Evolutionary conservation across 2,113 vertebrate species (phyloP), one percentile per base, ranked within the genome.

Genomic region (Rhynchomys soricoides): DNA sequence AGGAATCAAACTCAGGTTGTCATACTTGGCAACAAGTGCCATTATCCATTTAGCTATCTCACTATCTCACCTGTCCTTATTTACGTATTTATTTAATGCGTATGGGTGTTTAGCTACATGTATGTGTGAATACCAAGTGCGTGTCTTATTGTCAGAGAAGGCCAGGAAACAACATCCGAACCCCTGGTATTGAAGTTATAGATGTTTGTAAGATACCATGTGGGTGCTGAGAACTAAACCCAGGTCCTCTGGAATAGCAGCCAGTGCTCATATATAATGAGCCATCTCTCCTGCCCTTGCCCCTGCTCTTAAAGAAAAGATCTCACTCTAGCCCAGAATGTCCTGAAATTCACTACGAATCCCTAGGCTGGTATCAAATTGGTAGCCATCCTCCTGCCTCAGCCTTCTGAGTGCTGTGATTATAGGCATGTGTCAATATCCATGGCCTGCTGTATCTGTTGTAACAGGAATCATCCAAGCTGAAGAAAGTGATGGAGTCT

Each of bases 381-480:
- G 1, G 7, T 78, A 34, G 48, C 29, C 10, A 34, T 52, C 7
- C 31, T 79, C 77, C 17, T 79, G 31, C 77, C 48, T 79, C 77
- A 79, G 16, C 29, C 77, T 79, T 52, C 77, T 52, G 31, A 37
- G 29, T 79, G 48, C 48, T 79, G 31, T 52, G 77, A 79, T 52
- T 52, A 50, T 31, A 52, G 31, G 16, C 31, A 52, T 52, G 16
- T 79, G 77, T 37, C 48, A 79, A 19, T 37, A 37, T 21, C 9
- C 48, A 21, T 37, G 48, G 50, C 50, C 55, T 7, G 34, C 43
- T 40, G 4, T 43, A 71, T 50, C 87, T 70, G 92, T 57, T 48
- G 29, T 50, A 74, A 2, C 1, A 64, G 94, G 87, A 92, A 93
- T 95, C 96, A 96, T 87, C n/a, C 34, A 75, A 85, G 40, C 19